Evolutionary conservation across 2,797 vertebrate genomes (phyloP).

Genomic region (Syngnathus rostellatus): DNA sequence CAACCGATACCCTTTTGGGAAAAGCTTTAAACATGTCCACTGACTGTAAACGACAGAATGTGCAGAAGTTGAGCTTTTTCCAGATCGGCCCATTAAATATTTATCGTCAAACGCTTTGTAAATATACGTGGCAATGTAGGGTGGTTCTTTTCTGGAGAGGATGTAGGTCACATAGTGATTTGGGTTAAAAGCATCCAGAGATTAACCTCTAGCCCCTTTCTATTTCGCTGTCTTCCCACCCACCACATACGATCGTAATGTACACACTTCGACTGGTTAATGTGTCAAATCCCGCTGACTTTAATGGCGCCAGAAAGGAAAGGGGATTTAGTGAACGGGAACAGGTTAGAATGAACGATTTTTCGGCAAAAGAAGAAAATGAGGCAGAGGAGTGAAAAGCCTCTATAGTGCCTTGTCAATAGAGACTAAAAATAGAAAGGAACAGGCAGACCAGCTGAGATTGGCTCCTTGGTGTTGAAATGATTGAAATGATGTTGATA

Average conservation of each 20-base stretch:
- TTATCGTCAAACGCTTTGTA: constrained; percentile 3
- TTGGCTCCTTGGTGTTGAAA: constrained; percentile 24
- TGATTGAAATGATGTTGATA: constrained; percentile 12
- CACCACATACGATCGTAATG: constrained; percentile 8
- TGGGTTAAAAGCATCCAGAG: constrained; percentile 62
- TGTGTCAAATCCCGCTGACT: constrained; percentile 7
- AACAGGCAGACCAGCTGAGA: constrained; percentile 50
- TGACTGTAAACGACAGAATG: not conserved
- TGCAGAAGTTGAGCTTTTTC: constrained; percentile 2
- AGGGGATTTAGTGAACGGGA: not conserved
- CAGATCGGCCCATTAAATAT: not conserved
- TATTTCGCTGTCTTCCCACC: constrained; percentile 21
- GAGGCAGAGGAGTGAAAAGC: constrained; percentile 14
- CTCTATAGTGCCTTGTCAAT: constrained; percentile 62
- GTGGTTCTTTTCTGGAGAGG: constrained; percentile 6
- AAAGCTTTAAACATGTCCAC: not conserved
- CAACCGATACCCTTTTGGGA: not conserved
- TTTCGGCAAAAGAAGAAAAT: not conserved
- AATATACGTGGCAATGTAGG: constrained; percentile 11
- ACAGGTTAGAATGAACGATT: not conserved
- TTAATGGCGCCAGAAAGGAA: constrained; percentile 8
- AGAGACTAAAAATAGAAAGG: constrained; percentile 64
- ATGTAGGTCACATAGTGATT: constrained; percentile 64
- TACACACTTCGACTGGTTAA: constrained; percentile 16
- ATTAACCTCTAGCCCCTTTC: constrained; percentile 49